phyloP scores from a whole-genome alignment of 2,888 invertebrate species.

The Epinotia demarniana region DNA sequence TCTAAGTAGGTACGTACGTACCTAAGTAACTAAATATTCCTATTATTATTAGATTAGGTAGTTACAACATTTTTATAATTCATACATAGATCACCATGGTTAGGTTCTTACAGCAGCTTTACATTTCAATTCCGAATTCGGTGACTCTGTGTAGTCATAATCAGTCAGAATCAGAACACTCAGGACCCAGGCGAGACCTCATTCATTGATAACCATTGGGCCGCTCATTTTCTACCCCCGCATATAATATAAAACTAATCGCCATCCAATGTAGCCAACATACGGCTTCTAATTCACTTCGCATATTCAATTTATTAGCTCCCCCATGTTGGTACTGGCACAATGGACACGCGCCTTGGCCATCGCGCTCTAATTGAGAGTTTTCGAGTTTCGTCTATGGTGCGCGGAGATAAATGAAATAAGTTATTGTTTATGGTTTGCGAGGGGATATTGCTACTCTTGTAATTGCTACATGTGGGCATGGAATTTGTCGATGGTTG shows the following conservation, averaged over 20 bases:
- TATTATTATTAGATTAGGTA: too few relatives aligned
- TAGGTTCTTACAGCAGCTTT: too few relatives aligned
- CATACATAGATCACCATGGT: too few relatives aligned
- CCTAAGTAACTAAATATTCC: too few relatives aligned
- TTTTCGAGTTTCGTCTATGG: constrained; percentile 44
- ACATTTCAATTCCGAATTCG: background rate
- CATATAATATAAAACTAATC: constrained; percentile 43
- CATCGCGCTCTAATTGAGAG: constrained; percentile 49
- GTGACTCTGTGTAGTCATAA: background rate
- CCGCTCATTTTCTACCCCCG: constrained; percentile 29
- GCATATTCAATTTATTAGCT: constrained; percentile 62
- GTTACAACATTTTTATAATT: too few relatives aligned
- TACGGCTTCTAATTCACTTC: constrained; percentile 71
- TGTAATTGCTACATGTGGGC: constrained; percentile 34
- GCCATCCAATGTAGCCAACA: constrained; percentile 44
- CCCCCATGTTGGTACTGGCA: constrained; percentile 49
- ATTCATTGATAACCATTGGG: constrained; percentile 11
- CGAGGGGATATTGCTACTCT: constrained; percentile 30
- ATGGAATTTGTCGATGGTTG: constrained; percentile 17
- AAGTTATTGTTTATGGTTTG: constrained; percentile 40
- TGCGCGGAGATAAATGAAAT: constrained; percentile 38
- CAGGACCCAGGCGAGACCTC: constrained; percentile 6
- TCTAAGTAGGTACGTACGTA: too few relatives aligned
- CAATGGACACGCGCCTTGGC: constrained; percentile 59
- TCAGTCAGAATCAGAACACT: background rate